Evolutionary conservation across 1,140 invertebrate species (phyloP).

Genomic region (Bombus vancouverensis): DNA sequence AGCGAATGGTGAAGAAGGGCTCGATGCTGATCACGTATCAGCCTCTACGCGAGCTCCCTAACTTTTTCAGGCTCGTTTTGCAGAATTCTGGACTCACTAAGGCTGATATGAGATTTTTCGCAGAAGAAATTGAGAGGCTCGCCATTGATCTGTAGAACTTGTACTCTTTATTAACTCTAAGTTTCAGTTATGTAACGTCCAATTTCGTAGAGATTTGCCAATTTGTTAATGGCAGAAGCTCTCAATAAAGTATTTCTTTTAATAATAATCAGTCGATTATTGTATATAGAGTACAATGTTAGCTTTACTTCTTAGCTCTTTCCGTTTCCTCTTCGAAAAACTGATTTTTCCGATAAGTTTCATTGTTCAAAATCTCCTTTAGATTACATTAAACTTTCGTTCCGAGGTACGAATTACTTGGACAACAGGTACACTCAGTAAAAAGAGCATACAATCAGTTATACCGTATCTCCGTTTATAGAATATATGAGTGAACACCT

Average conservation of each 20-base stretch:
- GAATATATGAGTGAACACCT: background rate
- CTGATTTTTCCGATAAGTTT: background rate
- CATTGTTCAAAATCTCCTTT: background rate
- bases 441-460: background rate
- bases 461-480: background rate
- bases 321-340: background rate
- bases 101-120: slow-evolving; percentile 92
- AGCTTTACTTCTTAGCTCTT: background rate
- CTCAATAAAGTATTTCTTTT: slow-evolving; percentile 21
- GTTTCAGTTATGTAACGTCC: background rate
- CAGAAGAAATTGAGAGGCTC: slow-evolving; percentile 92
- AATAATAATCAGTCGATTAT: background rate
- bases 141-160: slow-evolving; percentile 86
- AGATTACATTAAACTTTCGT: background rate
- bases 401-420: background rate
- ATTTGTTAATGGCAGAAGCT: background rate
- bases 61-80: slow-evolving; percentile 97
- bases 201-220: background rate
- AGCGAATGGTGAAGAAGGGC: slow-evolving; percentile 96
- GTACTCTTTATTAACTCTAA: background rate
- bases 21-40: slow-evolving; percentile 98
- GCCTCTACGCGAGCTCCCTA: slow-evolving; percentile 89
- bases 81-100: slow-evolving; percentile 93
- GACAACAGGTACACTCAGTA: background rate
- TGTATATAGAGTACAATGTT: background rate